Base-by-base conservation (phyloP, 2,797 vertebrate genomes). In the Poeciliopsis presidionis region DNA sequence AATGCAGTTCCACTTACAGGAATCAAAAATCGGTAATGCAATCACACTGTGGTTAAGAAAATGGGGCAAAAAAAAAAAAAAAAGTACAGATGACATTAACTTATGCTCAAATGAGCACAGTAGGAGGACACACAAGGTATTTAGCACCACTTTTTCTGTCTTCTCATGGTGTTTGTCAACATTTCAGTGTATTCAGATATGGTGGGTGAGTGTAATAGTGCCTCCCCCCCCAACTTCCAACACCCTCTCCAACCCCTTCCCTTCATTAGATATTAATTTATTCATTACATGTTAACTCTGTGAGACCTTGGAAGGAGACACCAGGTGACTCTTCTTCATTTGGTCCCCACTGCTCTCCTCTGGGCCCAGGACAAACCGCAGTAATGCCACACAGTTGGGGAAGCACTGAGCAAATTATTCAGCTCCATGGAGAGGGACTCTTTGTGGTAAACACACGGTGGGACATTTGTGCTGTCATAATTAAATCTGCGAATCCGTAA, bases 261-360 rank as follows among this genome's bases (percentile, higher is more conserved):
- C 91, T 93, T 95, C 95, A 95, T 96, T 95, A 94, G 91, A 86
- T 95, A 95, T 95, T 95, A 94, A 96, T 96, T 96, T 96, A 95
- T 96, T 96, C 94, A 96, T 96, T 95, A 93, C 92, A 95, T 93
- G 92, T 95, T 95, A 96, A 96, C 94, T 95, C 94, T 92, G 89
- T 78, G 80, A 93, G 94, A 94, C 93, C 93, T 93, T 92, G 91
- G 85, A 82, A 90, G 85, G 89, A 93, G 88, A 92, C 89, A 82
- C 91, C 93, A 94, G 95, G 93, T 96, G 94, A 96, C 89, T 88
- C 91, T 89, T 93, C 94, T 93, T 95, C 93, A 95, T 95, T 95
- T 94, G 93, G 94, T 90, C 88, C 89, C 90, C 89, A 87, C 84
- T 39, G 92, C 89, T 93, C 90, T 89, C 94, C 91, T 88, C 93